phyloP scores from a whole-genome alignment of 2,797 vertebrate species.

The Schizothorax lantsangensis region DNA sequence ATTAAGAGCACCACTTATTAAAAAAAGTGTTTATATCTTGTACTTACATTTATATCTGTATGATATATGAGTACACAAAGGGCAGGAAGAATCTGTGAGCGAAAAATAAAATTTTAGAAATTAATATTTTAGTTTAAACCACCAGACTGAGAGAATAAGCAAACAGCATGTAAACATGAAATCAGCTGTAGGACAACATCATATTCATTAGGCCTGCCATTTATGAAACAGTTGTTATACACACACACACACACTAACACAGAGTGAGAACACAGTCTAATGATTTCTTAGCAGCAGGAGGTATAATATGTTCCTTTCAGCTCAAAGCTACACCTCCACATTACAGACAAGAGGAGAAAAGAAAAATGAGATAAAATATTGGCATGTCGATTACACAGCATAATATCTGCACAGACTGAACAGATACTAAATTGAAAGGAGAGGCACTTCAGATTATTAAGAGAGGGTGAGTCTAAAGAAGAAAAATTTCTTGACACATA shows the following conservation, averaged over 20 bases:
- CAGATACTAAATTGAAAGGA: neutral
- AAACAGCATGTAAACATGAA: constrained; percentile 1
- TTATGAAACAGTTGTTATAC: neutral
- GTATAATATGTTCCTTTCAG: constrained; percentile 40
- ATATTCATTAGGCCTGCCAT: constrained; percentile 15
- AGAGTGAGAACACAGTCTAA: constrained; percentile 24
- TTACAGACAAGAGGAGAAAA: constrained; percentile 9
- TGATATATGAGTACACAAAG: constrained; percentile 99
- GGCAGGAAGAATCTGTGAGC: constrained; percentile 92
- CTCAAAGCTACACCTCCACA: constrained; percentile 27
- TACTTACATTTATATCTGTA: constrained; percentile 98
- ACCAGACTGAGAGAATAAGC: constrained; percentile 2
- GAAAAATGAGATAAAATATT: neutral
- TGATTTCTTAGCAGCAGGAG: constrained; percentile 43
- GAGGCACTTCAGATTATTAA: neutral
- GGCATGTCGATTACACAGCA: neutral
- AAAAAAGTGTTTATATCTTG: neutral
- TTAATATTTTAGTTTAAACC: constrained; percentile 18
- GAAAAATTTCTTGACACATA: neutral
- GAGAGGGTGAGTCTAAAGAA: neutral
- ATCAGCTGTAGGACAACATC: constrained; percentile 6
- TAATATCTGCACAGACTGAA: neutral
- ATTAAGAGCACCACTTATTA: neutral
- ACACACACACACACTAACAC: constrained; percentile 1
- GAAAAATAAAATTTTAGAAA: constrained; percentile 19